Base-by-base conservation (phyloP, 2,797 vertebrate genomes). In the Bovichtus diacanthus region DNA sequence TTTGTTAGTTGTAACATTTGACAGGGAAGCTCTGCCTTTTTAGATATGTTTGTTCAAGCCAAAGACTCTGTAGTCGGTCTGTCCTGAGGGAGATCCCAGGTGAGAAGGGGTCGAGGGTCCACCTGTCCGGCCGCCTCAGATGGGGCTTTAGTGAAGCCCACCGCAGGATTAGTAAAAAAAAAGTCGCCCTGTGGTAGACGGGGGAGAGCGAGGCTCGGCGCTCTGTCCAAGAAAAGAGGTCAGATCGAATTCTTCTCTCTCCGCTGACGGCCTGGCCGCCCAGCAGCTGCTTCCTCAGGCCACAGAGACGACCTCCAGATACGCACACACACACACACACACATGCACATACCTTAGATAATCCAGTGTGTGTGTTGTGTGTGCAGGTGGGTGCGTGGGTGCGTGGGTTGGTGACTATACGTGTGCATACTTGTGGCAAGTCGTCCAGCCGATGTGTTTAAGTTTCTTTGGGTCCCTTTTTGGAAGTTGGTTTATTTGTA, bases 221-320 rank as follows among this genome's bases (percentile, higher is more conserved):
- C 67, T 81, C 79, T 76, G 70, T 89, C 85, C 80, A 89, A 91
- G 87, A 88, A 89, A 86, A 66, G 85, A 87, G 90, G 92, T 92
- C 90, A 87, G 76, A 84, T 84, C 43, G 23, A 90, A 92, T 93
- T 93, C 88, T 91, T 89, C 38, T 65, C 31, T 78, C 25, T 76
- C 63, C 4, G 53, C 21, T 49, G 82, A 86, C 62, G 66, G 78
- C 81, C 77, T 2, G 78, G 76, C 80, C 67, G 51, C 19, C 19
- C 74, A 64, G 71, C 93, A 93, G 93, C 92, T 93, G 93, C 92
- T 93, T 94, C 93, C 92, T 93, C 78, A 23, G 82, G 90, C 87
- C 83, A 21, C 76, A 44, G 76, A 84, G 86, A 65, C 70, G 71
- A 93, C 90, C 85, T 89, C 79, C 77, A 85, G 64, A 81, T 87